These are phyloP conservation scores for Tipula helvola DNA, from an alignment of 2,888 invertebrate genomes.

Conservation along the genomic window DNA sequence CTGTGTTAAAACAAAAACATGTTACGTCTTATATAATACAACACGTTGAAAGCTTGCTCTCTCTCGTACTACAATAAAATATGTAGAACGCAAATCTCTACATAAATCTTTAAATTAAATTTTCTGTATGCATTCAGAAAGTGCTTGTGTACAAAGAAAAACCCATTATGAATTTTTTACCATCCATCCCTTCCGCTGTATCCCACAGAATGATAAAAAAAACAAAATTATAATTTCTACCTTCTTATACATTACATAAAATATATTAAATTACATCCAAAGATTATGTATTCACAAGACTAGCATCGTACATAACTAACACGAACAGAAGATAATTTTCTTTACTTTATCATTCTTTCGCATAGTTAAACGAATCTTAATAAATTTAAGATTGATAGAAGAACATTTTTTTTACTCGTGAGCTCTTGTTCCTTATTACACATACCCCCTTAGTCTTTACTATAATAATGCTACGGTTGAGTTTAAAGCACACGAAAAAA, in stretches of 20 bases:
- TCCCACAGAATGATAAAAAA: not conserved
- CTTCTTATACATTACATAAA: not conserved
- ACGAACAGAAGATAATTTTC: not conserved
- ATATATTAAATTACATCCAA: not conserved
- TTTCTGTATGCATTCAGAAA: not conserved
- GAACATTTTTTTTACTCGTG: not conserved
- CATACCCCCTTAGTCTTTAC: not conserved
- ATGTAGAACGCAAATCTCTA: not conserved
- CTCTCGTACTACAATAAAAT: not conserved
- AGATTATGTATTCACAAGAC: not conserved
- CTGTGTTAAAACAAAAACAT: not conserved
- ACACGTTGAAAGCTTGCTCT: not conserved
- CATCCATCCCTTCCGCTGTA: not conserved
- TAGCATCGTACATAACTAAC: not conserved
- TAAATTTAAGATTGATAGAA: not conserved
- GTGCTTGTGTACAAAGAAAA: not conserved
- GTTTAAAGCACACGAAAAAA: not conserved
- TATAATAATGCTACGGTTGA: not conserved
- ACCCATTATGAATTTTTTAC: not conserved
- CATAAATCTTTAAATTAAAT: not conserved
- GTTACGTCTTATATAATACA: not conserved
- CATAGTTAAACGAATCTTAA: not conserved
- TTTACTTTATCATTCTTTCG: not conserved
- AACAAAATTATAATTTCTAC: not conserved
- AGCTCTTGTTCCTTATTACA: not conserved